Evolutionary conservation across 2,888 invertebrate species (phyloP).

Genomic region (Leptinotarsa peninsularis): DNA sequence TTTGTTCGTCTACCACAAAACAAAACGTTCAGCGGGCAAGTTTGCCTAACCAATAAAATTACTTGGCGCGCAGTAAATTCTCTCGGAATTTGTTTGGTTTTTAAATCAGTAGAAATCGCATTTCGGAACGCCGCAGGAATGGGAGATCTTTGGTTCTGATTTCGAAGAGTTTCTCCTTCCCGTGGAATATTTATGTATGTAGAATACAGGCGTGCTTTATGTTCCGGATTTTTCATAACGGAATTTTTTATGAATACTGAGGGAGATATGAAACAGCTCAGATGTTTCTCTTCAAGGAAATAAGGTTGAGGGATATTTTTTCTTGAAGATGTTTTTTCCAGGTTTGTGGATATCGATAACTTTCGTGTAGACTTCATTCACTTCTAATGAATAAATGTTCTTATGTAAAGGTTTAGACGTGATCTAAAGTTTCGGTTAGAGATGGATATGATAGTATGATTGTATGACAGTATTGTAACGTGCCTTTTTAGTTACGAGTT

Average conservation of each 20-base stretch:
- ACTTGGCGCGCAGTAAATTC: slow-evolving; percentile 16
- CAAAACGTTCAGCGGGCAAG: not conserved
- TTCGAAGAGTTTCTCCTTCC: not conserved
- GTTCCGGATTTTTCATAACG: slow-evolving; percentile 6
- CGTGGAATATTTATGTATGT: slow-evolving; percentile 15
- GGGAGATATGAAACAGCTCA: not conserved
- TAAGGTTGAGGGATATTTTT: not conserved
- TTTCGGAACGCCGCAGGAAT: slow-evolving; percentile 6
- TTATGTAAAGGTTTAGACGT: no score
- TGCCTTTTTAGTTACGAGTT: no score
- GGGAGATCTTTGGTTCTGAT: slow-evolving; percentile 17
- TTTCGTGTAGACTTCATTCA: not conserved
- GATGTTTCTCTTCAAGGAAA: not conserved
- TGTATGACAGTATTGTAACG: no score
- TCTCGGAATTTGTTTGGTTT: slow-evolving; percentile 19
- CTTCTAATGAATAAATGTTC: not conserved
- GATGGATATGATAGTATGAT: no score
- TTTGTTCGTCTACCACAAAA: not conserved
- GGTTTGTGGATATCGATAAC: not conserved
- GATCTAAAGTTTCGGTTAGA: no score
- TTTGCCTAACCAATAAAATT: slow-evolving; percentile 15
- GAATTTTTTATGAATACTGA: slow-evolving; percentile 8
- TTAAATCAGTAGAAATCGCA: slow-evolving; percentile 10
- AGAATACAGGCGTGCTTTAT: slow-evolving; percentile 10
- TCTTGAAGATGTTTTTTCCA: not conserved